Percentiles rank a stretch among this genome's conserved stretches.
These are phyloP conservation scores for Dastarcus helophoroides DNA, from an alignment of 2,888 invertebrate genomes.

Conservation along the genomic window DNA sequence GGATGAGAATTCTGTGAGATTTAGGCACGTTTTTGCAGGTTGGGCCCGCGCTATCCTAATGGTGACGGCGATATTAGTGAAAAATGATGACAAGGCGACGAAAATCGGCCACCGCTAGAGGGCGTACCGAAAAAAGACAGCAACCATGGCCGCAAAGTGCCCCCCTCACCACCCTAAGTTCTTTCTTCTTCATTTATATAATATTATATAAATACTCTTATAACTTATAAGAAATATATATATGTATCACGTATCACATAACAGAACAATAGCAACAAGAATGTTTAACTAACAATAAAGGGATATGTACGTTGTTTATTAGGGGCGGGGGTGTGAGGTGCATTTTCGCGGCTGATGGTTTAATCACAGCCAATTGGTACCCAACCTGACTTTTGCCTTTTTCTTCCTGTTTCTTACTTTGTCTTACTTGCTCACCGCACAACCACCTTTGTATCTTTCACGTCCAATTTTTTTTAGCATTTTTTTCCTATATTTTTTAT, in stretches of 20 bases:
- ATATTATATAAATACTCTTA: too few species aligned
- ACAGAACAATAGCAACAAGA: slow-evolving; percentile 41
- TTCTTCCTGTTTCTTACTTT: slow-evolving; percentile 19
- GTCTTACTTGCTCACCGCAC: slow-evolving; percentile 16
- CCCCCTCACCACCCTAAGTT: too few species aligned
- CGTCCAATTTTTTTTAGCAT: slow-evolving; percentile 26
- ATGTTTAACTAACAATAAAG: slow-evolving; percentile 40
- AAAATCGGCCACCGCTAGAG: slow-evolving; percentile 8
- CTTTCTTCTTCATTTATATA: too few species aligned
- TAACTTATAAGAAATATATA: slow-evolving; percentile 37
- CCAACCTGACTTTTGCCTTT: too few species aligned
- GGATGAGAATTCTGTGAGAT: too few species aligned
- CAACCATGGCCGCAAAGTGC: too few species aligned
- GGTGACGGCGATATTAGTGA: slow-evolving; percentile 8
- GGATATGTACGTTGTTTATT: slow-evolving; percentile 41
- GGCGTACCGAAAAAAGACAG: slow-evolving; percentile 2
- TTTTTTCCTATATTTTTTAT: slow-evolving; percentile 28
- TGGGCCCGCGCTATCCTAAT: slow-evolving; percentile 27
- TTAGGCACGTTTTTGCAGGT: slow-evolving; percentile 28
- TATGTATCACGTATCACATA: slow-evolving; percentile 38
- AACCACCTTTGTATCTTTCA: slow-evolving; percentile 15
- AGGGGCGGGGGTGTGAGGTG: slow-evolving; percentile 22
- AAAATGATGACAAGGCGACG: slow-evolving; percentile 5
- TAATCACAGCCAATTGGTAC: slow-evolving; percentile 38
- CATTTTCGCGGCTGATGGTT: slow-evolving; percentile 32